A percentile compares a stretch with the other conserved stretches of the same genome.
These are phyloP conservation scores for Poeciliopsis turneri DNA, from an alignment of 2,797 vertebrate species.

Conservation along the genomic window DNA sequence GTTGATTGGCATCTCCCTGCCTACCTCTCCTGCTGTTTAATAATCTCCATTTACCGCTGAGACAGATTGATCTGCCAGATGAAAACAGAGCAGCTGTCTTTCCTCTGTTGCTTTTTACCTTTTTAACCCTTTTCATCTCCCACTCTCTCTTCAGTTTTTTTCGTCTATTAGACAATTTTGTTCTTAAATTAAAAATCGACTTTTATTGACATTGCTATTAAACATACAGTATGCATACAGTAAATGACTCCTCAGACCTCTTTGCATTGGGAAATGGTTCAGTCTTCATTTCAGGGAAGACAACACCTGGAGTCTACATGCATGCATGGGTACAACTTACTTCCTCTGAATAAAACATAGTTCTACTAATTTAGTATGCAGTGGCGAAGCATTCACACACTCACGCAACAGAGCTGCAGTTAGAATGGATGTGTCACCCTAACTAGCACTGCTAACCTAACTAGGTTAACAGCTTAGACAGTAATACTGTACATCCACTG, in stretches of 20 bases:
- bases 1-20: conserved; percentile 50
- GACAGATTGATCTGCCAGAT: conserved; percentile 89
- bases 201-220: not conserved
- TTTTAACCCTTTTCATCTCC: not conserved
- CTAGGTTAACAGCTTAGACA: too few relatives aligned
- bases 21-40: conserved; percentile 86
- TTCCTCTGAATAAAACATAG: not conserved
- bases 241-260: not conserved
- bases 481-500: too few relatives aligned
- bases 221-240: not conserved
- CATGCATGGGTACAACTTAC: not conserved
- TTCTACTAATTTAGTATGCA: not conserved
- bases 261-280: not conserved
- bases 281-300: not conserved
- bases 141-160: not conserved
- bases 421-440: too few relatives aligned
- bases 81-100: conserved; percentile 80
- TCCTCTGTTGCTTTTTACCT: conserved; percentile 5
- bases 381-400: not conserved
- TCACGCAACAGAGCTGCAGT: too few relatives aligned
- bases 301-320: too few relatives aligned
- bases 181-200: not conserved
- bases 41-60: conserved; percentile 95
- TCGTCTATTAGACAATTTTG: not conserved
- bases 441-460: too few relatives aligned